Evolutionary conservation across 2,797 vertebrate species (phyloP).

Genomic region (Bryconaethiops microstoma): DNA sequence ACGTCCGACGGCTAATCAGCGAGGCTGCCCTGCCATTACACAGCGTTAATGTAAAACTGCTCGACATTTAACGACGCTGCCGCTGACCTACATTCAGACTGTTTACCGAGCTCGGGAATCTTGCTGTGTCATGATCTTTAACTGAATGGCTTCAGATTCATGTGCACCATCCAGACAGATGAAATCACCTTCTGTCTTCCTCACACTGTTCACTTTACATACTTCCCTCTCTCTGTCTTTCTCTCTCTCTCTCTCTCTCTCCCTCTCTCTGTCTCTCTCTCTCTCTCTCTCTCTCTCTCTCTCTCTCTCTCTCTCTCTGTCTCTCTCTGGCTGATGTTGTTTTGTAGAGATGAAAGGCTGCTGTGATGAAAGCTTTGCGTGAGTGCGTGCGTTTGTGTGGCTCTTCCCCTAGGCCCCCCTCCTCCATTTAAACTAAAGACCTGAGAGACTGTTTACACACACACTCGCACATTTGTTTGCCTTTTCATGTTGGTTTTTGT

Average conservation of each 20-base stretch:
- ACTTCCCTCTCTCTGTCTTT: constrained; percentile 21
- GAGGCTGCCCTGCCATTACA: too few relatives aligned
- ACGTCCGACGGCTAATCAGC: too few relatives aligned
- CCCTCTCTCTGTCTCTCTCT: constrained; percentile 49
- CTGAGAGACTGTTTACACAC: constrained; percentile 53
- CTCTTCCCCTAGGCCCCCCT: constrained; percentile 27
- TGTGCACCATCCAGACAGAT: too few relatives aligned
- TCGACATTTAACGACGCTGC: too few relatives aligned
- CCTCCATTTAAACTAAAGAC: constrained; percentile 47
- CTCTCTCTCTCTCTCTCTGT: constrained; percentile 24
- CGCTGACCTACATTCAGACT: too few relatives aligned
- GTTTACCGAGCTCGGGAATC: too few relatives aligned
- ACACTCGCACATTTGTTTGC: constrained; percentile 54
- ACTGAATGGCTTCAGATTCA: too few relatives aligned
- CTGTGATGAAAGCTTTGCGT: constrained; percentile 51
- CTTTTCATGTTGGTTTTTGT: constrained; percentile 57
- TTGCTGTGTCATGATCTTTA: too few relatives aligned
- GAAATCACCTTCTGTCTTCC: too few relatives aligned
- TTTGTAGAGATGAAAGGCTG: constrained; percentile 54
- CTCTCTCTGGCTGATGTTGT: constrained; percentile 58
- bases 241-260: constrained; percentile 31
- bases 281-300: constrained; percentile 30
- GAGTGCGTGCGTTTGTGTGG: constrained; percentile 45
- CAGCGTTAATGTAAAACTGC: too few relatives aligned
- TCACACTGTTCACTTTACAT: too few relatives aligned